Evolutionary conservation across 2,797 vertebrate genomes (phyloP).

Genomic region (Heterohyrax brucei): DNA sequence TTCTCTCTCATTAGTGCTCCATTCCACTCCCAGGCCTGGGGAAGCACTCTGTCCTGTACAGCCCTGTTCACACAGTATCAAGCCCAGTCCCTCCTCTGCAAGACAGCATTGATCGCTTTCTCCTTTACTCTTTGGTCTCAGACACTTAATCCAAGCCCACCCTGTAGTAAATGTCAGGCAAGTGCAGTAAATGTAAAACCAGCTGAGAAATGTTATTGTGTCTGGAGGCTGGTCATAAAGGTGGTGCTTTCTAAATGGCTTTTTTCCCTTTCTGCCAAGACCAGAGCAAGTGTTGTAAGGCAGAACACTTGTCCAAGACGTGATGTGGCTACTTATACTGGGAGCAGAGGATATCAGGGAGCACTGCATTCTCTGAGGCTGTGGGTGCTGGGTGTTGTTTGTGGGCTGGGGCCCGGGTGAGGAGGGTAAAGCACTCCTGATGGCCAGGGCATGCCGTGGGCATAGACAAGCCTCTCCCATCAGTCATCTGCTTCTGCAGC

Average conservation of each 20-base stretch:
- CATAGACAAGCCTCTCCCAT: constrained; percentile 68
- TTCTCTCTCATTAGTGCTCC: constrained; percentile 64
- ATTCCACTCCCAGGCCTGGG: not conserved
- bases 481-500: constrained; percentile 75
- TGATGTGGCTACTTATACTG: constrained; percentile 1
- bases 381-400: constrained; percentile 67
- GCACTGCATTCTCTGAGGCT: constrained; percentile 57
- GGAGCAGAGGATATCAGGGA: constrained; percentile 43
- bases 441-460: constrained; percentile 40
- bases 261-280: constrained; percentile 54
- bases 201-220: constrained; percentile 67
- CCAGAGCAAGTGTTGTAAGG: not conserved
- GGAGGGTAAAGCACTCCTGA: constrained; percentile 67
- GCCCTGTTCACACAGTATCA: not conserved
- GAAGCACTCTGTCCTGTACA: constrained; percentile 44
- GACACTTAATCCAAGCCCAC: not conserved
- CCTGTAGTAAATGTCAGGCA: constrained; percentile 36
- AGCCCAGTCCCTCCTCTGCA: constrained; percentile 24
- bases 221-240: constrained; percentile 49
- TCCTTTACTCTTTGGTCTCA: constrained; percentile 15
- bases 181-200: constrained; percentile 37
- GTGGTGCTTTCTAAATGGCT: constrained; percentile 36
- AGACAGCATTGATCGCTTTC: constrained; percentile 53
- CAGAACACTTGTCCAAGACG: constrained; percentile 10
- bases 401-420: constrained; percentile 63